phyloP scores from a whole-genome alignment of 2,888 invertebrate genomes.

The Byasa hedistus region DNA sequence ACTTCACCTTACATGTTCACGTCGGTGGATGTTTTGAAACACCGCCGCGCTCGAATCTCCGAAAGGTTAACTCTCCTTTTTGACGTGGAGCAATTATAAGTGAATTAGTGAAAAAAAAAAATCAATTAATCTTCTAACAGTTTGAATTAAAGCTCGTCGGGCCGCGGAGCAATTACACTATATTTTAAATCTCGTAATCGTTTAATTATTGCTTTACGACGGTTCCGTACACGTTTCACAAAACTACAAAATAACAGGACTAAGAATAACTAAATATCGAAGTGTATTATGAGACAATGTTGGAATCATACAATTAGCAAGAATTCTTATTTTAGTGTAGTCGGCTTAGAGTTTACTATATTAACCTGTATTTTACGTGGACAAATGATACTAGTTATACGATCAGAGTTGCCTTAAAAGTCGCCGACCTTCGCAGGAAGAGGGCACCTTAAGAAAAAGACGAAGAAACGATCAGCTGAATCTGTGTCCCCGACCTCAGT shows the following conservation, averaged over 20 bases:
- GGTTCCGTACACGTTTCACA: conserved; percentile 1
- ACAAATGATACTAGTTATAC: no score
- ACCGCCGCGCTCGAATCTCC: neutral
- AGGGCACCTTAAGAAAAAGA: no score
- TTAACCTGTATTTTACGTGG: no score
- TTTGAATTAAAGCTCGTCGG: conserved; percentile 20
- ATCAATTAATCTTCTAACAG: conserved; percentile 28
- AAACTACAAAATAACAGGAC: neutral
- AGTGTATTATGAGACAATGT: no score
- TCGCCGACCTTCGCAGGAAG: no score
- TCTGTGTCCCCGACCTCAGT: no score
- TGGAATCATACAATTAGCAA: no score
- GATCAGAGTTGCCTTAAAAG: no score
- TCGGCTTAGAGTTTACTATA: no score
- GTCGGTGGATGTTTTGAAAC: conserved; percentile 6
- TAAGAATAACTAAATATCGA: neutral
- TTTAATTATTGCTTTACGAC: neutral
- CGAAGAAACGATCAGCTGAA: no score
- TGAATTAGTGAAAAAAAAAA: conserved; percentile 30
- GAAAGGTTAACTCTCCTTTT: conserved; percentile 12
- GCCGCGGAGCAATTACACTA: conserved; percentile 16
- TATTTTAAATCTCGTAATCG: neutral
- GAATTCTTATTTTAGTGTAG: no score
- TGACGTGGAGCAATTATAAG: conserved; percentile 25
- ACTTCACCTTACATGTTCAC: conserved; percentile 3